A percentile compares a stretch with the other conserved stretches of the same genome.
These are phyloP conservation scores for Peromyscus melanophrys DNA, from an alignment of 2,797 vertebrate species.

Conservation along the genomic window DNA sequence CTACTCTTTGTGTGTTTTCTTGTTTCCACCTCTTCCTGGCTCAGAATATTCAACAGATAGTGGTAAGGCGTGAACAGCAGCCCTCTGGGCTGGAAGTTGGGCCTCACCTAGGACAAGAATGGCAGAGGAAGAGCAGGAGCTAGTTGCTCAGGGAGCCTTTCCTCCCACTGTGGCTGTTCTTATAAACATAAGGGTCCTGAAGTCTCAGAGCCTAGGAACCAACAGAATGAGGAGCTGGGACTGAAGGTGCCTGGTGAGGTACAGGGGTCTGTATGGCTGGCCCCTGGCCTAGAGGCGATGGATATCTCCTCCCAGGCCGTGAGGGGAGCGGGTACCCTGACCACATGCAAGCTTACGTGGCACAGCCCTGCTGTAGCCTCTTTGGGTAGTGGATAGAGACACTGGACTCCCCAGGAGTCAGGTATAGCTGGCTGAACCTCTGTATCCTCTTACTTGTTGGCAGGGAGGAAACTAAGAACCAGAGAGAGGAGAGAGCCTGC, in stretches of 20 bases:
- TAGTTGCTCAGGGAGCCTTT: background rate
- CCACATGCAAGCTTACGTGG: background rate
- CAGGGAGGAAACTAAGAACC: background rate
- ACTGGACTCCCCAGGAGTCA: background rate
- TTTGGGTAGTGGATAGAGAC: background rate
- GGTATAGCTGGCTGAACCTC: background rate
- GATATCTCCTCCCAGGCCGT: accelerated
- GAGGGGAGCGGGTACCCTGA: background rate
- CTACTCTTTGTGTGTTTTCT: background rate
- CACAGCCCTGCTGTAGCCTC: background rate
- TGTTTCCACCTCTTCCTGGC: background rate
- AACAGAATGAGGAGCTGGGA: background rate
- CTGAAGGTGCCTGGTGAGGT: background rate
- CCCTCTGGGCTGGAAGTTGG: background rate
- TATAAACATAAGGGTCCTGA: background rate
- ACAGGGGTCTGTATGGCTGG: background rate
- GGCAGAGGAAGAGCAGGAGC: background rate
- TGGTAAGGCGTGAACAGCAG: background rate
- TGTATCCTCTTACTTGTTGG: background rate
- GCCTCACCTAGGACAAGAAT: background rate
- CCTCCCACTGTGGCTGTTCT: background rate
- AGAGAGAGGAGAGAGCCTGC: background rate
- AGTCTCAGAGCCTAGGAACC: background rate
- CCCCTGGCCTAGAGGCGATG: background rate
- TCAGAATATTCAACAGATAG: background rate